These are phyloP conservation scores for Turnix velox DNA, from an alignment of 2,113 vertebrate genomes.

Conservation along the genomic window DNA sequence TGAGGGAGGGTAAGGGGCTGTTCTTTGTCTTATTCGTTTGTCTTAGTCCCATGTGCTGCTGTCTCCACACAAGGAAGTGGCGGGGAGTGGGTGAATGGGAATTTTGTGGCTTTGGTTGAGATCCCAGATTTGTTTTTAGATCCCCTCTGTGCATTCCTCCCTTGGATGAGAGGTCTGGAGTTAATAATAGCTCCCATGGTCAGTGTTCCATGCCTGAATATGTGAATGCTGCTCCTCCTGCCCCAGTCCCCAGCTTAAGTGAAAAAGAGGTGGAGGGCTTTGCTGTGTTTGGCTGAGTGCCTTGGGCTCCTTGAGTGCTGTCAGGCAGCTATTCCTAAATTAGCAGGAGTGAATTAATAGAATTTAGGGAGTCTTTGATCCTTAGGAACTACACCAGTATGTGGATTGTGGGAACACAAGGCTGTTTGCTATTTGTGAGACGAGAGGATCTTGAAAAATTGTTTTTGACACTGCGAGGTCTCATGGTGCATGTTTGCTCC, in stretches of 20 bases:
- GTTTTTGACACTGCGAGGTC: neutral
- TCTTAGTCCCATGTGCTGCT: neutral
- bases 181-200: neutral
- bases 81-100: neutral
- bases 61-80: neutral
- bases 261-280: neutral
- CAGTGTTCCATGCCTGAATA: neutral
- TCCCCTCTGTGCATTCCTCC: neutral
- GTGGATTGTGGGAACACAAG: neutral
- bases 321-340: constrained; percentile 2
- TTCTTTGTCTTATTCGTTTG: fast-evolving
- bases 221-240: neutral
- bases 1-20: constrained; percentile 74
- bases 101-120: neutral
- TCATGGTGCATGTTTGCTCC: neutral
- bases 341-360: neutral
- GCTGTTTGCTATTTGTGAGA: constrained; percentile 10
- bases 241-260: neutral
- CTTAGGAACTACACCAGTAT: neutral
- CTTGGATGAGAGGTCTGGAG: neutral
- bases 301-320: neutral
- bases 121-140: neutral
- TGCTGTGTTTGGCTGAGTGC: neutral
- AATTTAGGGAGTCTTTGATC: neutral
- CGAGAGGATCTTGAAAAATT: neutral